Percentiles rank a stretch among this genome's conserved stretches.
These are phyloP conservation scores for Macroteleia sp. DNA, from an alignment of 2,888 invertebrate genomes.

Conservation along the genomic window DNA sequence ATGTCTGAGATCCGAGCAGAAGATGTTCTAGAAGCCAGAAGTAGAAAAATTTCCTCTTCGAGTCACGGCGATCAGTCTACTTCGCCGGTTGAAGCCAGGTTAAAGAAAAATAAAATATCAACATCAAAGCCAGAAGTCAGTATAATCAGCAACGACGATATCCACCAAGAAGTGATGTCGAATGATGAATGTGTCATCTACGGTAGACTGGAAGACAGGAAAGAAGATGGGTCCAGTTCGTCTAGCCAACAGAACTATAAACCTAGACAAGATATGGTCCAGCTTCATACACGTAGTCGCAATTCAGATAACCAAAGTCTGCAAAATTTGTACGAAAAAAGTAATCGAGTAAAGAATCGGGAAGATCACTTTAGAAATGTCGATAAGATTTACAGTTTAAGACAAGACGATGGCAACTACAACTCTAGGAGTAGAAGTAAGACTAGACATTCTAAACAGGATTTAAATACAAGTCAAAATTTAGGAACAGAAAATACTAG, in stretches of 20 bases:
- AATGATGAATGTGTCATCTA: constrained; percentile 57
- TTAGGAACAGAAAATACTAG: constrained; percentile 25
- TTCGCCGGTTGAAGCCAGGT: constrained; percentile 56
- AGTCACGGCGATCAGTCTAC: constrained; percentile 26
- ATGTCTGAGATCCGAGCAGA: constrained; percentile 77
- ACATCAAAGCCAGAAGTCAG: constrained; percentile 43
- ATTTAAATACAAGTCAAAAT: constrained; percentile 3
- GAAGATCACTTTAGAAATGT: constrained; percentile 76
- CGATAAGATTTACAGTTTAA: constrained; percentile 78
- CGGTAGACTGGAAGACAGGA: constrained; percentile 37
- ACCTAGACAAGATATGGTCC: constrained; percentile 29
- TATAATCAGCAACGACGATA: constrained; percentile 3
- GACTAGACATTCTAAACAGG: no score
- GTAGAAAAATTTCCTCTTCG: constrained; percentile 59
- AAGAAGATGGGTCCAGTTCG: constrained; percentile 38
- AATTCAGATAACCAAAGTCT: constrained; percentile 51
- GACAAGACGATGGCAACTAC: constrained; percentile 67
- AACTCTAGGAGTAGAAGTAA: constrained; percentile 30
- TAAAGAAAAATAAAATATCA: constrained; percentile 68
- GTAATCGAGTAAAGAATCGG: constrained; percentile 54
- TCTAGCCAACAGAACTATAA: constrained; percentile 32
- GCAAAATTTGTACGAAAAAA: constrained; percentile 66
- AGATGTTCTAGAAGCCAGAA: constrained; percentile 77
- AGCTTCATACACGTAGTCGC: constrained; percentile 18
- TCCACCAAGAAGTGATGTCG: constrained; percentile 18